Conservation (phyloP, 2,888 invertebrate genomes). For the Nemapogon koenigi region DNA sequence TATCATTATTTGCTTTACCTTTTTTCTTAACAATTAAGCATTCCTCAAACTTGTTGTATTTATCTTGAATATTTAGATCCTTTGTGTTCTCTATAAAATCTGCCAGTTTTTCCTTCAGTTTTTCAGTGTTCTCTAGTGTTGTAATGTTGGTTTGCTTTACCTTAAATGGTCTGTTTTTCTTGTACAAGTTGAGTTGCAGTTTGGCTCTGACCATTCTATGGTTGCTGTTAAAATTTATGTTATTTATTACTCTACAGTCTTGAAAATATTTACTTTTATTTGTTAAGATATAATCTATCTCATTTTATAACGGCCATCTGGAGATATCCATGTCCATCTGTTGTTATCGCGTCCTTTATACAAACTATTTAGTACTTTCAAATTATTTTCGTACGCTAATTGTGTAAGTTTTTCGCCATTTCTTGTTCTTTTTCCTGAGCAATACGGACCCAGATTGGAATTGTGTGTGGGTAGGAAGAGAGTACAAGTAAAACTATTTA, state of each 20-base stretch:
- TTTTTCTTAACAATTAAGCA: not conserved
- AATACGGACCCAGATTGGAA: not conserved
- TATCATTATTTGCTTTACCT: not conserved
- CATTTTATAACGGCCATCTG: too few species aligned
- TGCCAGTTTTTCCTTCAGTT: not conserved
- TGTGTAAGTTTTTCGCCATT: not conserved
- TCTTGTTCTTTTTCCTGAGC: not conserved
- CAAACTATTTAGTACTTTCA: too few species aligned
- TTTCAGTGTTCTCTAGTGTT: not conserved
- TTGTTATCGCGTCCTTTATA: not conserved
- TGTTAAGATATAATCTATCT: constrained; percentile 15
- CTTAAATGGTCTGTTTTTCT: not conserved
- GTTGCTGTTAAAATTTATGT: constrained; percentile 17
- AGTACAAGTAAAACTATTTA: too few species aligned
- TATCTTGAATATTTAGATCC: not conserved
- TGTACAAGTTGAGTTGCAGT: not conserved
- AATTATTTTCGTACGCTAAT: not conserved
- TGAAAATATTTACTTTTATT: constrained; percentile 11
- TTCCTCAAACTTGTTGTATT: not conserved
- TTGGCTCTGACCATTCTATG: constrained; percentile 17
- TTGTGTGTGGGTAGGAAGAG: too few species aligned
- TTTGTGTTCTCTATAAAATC: too few species aligned
- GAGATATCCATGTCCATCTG: too few species aligned
- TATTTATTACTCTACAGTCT: constrained; percentile 12
- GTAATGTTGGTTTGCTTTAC: not conserved